Conservation (phyloP, 1,140 invertebrate species). For the Subanguina moxae region DNA sequence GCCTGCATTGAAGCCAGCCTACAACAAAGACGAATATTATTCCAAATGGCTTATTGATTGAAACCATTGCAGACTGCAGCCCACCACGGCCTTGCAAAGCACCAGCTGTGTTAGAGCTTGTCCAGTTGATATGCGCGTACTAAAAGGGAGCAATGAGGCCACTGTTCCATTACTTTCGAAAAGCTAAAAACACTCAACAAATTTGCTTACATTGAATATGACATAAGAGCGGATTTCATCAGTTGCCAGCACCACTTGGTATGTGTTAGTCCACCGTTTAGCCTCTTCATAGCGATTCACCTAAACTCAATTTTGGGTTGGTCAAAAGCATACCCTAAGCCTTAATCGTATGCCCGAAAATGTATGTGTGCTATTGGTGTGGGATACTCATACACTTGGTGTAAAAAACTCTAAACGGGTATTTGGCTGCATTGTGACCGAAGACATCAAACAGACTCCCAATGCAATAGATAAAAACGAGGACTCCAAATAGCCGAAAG, state of each 20-base stretch:
- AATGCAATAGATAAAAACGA: too few relatives aligned
- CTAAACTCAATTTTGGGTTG: too few relatives aligned
- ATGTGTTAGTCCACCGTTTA: constrained; percentile 79
- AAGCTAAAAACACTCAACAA: too few relatives aligned
- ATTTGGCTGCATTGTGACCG: too few relatives aligned
- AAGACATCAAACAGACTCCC: too few relatives aligned
- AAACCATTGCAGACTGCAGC: constrained; percentile 67
- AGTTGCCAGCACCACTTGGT: constrained; percentile 84
- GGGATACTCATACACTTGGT: not conserved
- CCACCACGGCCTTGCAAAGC: constrained; percentile 66
- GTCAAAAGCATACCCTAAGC: not conserved
- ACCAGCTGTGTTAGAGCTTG: constrained; percentile 79
- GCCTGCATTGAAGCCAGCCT: constrained; percentile 90
- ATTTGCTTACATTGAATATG: constrained; percentile 71
- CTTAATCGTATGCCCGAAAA: not conserved
- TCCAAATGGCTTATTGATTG: not conserved
- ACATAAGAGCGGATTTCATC: constrained; percentile 88
- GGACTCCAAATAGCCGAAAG: too few relatives aligned
- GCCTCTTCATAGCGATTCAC: constrained; percentile 43
- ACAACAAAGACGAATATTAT: not conserved
- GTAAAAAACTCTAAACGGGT: too few relatives aligned
- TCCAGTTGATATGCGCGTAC: constrained; percentile 82
- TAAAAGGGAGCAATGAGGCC: too few relatives aligned
- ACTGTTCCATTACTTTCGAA: too few relatives aligned
- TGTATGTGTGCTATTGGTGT: not conserved